These are phyloP conservation scores for Centropus unirufus DNA, from an alignment of 2,113 vertebrate genomes.

Conservation along the genomic window DNA sequence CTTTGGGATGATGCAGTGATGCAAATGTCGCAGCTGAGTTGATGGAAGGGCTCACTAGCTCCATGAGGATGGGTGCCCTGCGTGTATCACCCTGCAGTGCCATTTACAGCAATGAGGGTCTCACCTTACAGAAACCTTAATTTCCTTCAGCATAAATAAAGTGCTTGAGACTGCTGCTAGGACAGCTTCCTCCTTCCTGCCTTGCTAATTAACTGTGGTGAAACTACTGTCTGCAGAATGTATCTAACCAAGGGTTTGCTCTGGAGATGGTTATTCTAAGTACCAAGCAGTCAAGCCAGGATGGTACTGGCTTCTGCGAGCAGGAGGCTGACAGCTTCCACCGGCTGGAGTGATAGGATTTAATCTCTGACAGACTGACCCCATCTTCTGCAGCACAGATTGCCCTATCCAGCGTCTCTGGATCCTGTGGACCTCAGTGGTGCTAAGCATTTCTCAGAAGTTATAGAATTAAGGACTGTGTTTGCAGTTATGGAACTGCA, in stretches of 20 bases:
- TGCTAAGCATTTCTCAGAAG: neutral
- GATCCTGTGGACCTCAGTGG: neutral
- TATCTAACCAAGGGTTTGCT: neutral
- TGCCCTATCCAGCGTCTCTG: neutral
- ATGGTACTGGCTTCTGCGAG: neutral
- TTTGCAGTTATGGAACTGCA: neutral
- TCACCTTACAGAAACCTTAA: too few species aligned
- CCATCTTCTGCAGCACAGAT: fast-evolving
- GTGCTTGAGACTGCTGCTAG: neutral
- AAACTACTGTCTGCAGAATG: neutral
- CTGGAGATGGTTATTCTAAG: neutral
- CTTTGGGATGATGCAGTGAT: neutral
- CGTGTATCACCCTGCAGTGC: neutral
- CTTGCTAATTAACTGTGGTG: neutral
- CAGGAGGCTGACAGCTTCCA: neutral
- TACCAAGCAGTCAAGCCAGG: neutral
- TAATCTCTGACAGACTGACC: neutral
- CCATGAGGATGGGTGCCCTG: neutral
- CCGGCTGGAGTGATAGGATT: neutral
- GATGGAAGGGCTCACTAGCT: neutral
- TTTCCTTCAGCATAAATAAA: neutral
- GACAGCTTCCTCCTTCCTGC: neutral
- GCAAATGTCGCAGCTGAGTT: neutral
- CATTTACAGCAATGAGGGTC: neutral
- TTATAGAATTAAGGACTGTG: neutral